phyloP scores from a whole-genome alignment of 2,797 vertebrate genomes.

The Silurus lanzhouensis region DNA sequence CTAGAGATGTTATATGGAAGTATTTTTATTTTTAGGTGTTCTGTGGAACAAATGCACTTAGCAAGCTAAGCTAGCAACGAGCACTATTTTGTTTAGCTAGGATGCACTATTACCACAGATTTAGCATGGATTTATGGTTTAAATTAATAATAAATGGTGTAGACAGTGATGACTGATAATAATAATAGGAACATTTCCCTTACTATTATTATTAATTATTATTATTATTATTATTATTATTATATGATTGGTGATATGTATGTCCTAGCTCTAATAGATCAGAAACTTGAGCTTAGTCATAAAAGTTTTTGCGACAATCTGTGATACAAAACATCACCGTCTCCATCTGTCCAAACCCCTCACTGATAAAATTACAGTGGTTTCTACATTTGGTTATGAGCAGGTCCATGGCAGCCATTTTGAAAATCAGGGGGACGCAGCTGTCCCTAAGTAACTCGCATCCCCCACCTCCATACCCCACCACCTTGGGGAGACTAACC shows the following conservation, averaged over 20 bases:
- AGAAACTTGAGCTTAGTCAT: background rate
- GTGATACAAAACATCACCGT: background rate
- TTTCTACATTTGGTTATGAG: background rate
- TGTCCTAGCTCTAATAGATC: background rate
- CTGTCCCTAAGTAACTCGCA: background rate
- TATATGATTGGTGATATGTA: background rate
- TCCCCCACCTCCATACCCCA: background rate
- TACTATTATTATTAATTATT: background rate
- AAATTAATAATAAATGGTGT: background rate
- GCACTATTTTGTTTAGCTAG: background rate
- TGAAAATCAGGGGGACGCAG: conserved; percentile 9
- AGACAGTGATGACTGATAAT: background rate
- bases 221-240: conserved; percentile 4
- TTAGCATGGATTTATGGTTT: background rate
- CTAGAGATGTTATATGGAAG: background rate
- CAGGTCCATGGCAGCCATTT: background rate
- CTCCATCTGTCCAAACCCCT: background rate
- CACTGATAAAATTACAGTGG: background rate
- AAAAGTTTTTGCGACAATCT: background rate
- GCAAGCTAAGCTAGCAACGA: background rate
- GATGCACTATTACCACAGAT: background rate
- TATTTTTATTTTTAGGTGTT: background rate
- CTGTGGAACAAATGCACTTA: background rate
- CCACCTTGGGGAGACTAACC: background rate
- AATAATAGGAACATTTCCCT: background rate